Conservation (phyloP, 2,888 invertebrate species). For the Caenorhabditis sp. region DNA sequence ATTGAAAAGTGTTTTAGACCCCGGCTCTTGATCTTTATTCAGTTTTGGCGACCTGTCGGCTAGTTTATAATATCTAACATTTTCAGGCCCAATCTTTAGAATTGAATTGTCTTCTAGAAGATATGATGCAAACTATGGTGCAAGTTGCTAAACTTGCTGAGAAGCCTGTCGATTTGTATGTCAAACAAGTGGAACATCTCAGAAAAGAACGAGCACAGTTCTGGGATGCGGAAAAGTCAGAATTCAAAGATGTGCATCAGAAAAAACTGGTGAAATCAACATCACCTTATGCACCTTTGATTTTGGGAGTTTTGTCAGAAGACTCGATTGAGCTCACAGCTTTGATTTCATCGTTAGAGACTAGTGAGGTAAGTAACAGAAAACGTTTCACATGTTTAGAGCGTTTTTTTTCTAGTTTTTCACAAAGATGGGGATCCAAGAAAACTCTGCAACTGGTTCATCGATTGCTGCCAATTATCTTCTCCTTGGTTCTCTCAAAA, state of each 20-base stretch:
- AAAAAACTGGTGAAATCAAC: neutral
- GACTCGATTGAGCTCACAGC: slow-evolving; percentile 6
- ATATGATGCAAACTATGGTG: slow-evolving; percentile 16
- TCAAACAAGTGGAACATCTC: neutral
- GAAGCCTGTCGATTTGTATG: neutral
- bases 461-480: slow-evolving; percentile 20
- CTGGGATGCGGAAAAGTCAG: slow-evolving; percentile 12
- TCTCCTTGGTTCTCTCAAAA: slow-evolving; percentile 14
- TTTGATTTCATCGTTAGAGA: neutral
- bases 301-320: neutral
- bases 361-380: neutral
- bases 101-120: slow-evolving; percentile 16
- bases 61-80: too few relatives aligned
- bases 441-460: slow-evolving; percentile 11
- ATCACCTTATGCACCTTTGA: slow-evolving; percentile 11
- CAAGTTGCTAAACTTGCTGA: neutral
- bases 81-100: slow-evolving; percentile 11
- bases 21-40: too few relatives aligned
- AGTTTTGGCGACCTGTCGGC: too few relatives aligned
- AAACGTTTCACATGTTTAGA: too few relatives aligned
- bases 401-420: slow-evolving; percentile 14
- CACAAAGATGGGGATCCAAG: slow-evolving; percentile 8
- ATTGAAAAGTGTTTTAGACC: too few relatives aligned
- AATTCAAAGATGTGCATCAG: slow-evolving; percentile 20
- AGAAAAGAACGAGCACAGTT: neutral